Evolutionary conservation across 2,888 invertebrate species (phyloP).

Genomic region (Alcis repandata): DNA sequence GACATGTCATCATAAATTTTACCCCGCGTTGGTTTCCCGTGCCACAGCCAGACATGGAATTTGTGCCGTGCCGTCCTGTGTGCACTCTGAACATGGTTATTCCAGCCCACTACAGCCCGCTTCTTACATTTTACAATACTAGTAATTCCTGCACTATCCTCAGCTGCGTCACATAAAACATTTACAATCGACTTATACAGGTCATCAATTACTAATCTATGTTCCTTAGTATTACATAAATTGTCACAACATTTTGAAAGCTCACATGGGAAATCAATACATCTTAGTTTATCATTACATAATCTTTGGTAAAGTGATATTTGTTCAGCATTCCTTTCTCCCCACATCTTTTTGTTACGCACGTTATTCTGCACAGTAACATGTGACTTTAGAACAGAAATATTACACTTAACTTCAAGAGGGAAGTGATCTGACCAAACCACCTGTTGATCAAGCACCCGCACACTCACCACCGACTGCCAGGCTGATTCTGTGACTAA

Average conservation of each 20-base stretch:
- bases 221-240: neutral
- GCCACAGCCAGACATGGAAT: neutral
- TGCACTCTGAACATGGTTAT: neutral
- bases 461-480: no score
- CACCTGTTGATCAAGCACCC: neutral
- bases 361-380: neutral
- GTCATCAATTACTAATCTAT: neutral
- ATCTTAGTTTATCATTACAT: slow-evolving; percentile 1
- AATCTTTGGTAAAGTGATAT: neutral
- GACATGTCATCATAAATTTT: neutral
- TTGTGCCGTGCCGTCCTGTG: neutral
- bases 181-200: neutral
- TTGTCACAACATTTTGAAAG: neutral
- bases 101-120: slow-evolving; percentile 3
- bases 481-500: no score
- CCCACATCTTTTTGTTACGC: neutral
- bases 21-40: neutral
- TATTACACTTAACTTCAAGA: neutral
- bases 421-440: neutral
- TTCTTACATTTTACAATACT: neutral
- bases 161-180: slow-evolving; percentile 6
- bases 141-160: neutral
- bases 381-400: neutral
- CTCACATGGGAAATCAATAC: neutral
- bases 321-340: neutral